Evolutionary conservation across 2,888 invertebrate species (phyloP).

Genomic region (Nemoura dubitans): DNA sequence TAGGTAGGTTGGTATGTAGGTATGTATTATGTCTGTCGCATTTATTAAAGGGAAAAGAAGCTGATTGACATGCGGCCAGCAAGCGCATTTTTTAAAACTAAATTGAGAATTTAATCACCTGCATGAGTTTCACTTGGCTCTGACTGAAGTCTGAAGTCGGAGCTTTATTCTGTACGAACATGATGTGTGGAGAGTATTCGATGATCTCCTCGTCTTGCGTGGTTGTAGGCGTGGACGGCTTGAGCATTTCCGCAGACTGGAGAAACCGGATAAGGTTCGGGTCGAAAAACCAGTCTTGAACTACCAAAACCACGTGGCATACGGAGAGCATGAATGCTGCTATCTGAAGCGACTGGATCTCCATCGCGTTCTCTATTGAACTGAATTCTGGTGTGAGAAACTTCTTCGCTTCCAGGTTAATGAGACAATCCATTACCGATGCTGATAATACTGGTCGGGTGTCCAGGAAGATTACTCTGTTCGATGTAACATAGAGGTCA

Average conservation of each 20-base stretch:
- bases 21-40: no score
- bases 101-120: conserved; percentile 57
- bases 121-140: conserved; percentile 67
- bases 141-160: conserved; percentile 77
- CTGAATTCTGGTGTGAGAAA: conserved; percentile 65
- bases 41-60: no score
- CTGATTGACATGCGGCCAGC: no score
- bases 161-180: conserved; percentile 85
- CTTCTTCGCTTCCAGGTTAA: conserved; percentile 52
- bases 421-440: conserved; percentile 69
- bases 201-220: conserved; percentile 70
- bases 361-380: conserved; percentile 70
- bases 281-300: conserved; percentile 90
- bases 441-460: conserved; percentile 81
- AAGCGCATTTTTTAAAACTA: no score
- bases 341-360: conserved; percentile 79
- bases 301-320: conserved; percentile 88
- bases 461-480: conserved; percentile 86
- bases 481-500: conserved; percentile 77
- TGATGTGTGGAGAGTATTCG: conserved; percentile 83
- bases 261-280: conserved; percentile 82
- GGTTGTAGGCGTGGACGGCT: conserved; percentile 75
- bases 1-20: no score
- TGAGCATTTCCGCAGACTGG: conserved; percentile 86
- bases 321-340: conserved; percentile 87